Evolutionary conservation across 1,140 invertebrate genomes (phyloP).

Genomic region (Scaptomyza graminum): DNA sequence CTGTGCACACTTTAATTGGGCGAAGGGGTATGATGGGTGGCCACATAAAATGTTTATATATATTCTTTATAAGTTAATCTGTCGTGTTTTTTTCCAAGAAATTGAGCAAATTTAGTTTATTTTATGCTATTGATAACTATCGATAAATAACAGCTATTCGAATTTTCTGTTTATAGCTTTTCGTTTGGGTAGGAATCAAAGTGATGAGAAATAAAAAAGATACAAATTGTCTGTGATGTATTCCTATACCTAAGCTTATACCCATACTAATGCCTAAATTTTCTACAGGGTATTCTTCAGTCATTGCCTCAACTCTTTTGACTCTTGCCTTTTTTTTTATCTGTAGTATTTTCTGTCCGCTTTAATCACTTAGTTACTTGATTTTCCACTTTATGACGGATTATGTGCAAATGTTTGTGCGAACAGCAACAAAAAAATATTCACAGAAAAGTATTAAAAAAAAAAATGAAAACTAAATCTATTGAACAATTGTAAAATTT

Average conservation of each 20-base stretch:
- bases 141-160: too few relatives aligned
- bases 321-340: neutral
- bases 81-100: too few relatives aligned
- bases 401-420: conserved; percentile 70
- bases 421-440: conserved; percentile 8
- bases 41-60: too few relatives aligned
- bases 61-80: too few relatives aligned
- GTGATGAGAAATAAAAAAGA: too few relatives aligned
- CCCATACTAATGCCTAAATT: neutral
- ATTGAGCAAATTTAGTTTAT: too few relatives aligned
- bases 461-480: conserved; percentile 42
- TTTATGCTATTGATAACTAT: too few relatives aligned
- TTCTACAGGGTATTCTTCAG: conserved; percentile 19
- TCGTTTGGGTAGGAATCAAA: too few relatives aligned
- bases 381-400: conserved; percentile 78
- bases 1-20: neutral
- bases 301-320: neutral
- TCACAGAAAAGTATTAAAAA: conserved; percentile 4
- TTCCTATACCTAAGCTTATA: too few relatives aligned
- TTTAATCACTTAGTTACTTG: conserved; percentile 78
- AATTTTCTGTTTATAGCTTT: too few relatives aligned
- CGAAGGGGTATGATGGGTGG: neutral
- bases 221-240: too few relatives aligned
- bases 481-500: conserved; percentile 52
- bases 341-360: conserved; percentile 28